Evolutionary conservation across 2,113 vertebrate genomes (phyloP).

Genomic region (Laticauda laticaudata): DNA sequence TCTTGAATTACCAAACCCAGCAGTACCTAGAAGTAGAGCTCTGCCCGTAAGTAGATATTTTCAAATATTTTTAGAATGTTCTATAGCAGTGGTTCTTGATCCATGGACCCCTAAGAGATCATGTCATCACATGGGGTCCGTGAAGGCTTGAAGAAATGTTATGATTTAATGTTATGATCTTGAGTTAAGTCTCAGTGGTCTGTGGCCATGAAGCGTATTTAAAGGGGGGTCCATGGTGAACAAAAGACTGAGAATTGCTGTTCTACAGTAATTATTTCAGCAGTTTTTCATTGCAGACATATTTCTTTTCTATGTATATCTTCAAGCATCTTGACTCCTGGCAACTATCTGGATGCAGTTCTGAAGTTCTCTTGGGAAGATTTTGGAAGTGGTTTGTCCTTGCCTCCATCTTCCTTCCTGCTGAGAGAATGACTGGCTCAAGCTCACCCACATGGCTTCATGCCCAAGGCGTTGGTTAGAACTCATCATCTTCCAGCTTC

Average conservation of each 20-base stretch:
- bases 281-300: background rate
- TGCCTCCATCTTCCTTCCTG: background rate
- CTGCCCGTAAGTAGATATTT: constrained; percentile 83
- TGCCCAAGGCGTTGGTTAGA: background rate
- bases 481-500: background rate
- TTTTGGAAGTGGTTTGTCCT: background rate
- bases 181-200: background rate
- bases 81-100: background rate
- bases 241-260: no score
- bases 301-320: background rate
- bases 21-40: constrained; percentile 92
- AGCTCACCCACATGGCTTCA: background rate
- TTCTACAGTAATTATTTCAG: background rate
- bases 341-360: background rate
- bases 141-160: background rate
- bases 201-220: background rate
- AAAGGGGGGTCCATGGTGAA: no score
- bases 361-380: background rate
- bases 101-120: background rate
- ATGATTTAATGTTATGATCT: background rate
- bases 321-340: background rate
- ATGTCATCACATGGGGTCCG: background rate
- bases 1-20: constrained; percentile 79
- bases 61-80: constrained; percentile 5
- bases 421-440: background rate